phyloP scores from a whole-genome alignment of 2,888 invertebrate genomes.

The Ochropleura plecta region DNA sequence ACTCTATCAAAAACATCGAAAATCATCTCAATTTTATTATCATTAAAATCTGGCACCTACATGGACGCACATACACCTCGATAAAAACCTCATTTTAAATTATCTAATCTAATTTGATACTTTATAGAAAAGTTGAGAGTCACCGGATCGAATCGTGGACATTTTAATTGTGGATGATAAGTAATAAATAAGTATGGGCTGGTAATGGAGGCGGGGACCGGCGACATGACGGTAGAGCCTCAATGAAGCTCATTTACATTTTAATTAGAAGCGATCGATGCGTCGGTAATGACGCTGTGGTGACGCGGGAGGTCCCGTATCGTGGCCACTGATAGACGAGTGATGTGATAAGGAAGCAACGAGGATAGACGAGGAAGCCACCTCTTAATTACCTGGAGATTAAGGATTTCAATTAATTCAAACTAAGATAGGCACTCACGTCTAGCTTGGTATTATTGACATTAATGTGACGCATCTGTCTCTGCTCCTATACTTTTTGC shows the following conservation, averaged over 20 bases:
- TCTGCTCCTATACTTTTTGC: neutral
- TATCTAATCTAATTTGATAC: conserved; percentile 63
- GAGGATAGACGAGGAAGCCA: neutral
- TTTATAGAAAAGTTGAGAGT: conserved; percentile 45
- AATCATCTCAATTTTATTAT: conserved; percentile 53
- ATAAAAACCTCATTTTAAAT: conserved; percentile 54
- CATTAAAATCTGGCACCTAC: conserved; percentile 56
- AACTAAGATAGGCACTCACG: conserved; percentile 4
- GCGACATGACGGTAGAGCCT: conserved; percentile 25
- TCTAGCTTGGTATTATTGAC: conserved; percentile 4
- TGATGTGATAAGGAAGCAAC: conserved; percentile 28
- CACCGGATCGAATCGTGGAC: conserved; percentile 61
- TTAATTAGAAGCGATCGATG: conserved; percentile 60
- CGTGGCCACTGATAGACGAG: neutral
- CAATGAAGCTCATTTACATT: conserved; percentile 61
- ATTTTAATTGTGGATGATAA: conserved; percentile 58
- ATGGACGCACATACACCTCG: conserved; percentile 27
- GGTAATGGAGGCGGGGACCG: conserved; percentile 38
- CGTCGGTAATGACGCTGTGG: conserved; percentile 35
- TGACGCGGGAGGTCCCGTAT: conserved; percentile 55
- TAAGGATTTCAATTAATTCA: neutral
- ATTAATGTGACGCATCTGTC: neutral
- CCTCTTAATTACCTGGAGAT: conserved; percentile 21
- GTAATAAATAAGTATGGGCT: conserved; percentile 54
- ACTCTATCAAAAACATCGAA: conserved; percentile 59